Evolutionary conservation across 2,888 invertebrate genomes (phyloP).

Genomic region (Leucoma salicis): DNA sequence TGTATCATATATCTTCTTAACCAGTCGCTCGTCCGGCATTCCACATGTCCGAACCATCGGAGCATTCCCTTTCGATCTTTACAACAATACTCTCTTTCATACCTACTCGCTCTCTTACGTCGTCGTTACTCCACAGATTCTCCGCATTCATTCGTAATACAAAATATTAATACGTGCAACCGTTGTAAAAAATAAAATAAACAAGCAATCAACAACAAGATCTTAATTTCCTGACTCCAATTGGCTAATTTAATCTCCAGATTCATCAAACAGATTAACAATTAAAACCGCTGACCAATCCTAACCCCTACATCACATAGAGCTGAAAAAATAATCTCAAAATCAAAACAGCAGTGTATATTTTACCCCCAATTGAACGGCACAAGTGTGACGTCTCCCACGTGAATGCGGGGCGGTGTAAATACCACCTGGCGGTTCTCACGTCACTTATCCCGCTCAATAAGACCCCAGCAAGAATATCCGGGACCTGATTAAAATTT

Average conservation of each 20-base stretch:
- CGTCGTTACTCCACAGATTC: no score
- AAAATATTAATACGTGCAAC: background rate
- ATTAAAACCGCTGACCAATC: slow-evolving; percentile 26
- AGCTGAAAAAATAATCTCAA: slow-evolving; percentile 23
- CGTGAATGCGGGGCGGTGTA: slow-evolving; percentile 26
- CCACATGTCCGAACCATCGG: no score
- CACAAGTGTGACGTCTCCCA: slow-evolving; percentile 42
- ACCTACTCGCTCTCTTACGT: no score
- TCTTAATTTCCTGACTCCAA: slow-evolving; percentile 4
- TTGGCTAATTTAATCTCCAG: slow-evolving; percentile 7
- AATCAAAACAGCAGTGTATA: slow-evolving; percentile 37
- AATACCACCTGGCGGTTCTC: slow-evolving; percentile 44
- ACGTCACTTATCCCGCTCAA: slow-evolving; percentile 48
- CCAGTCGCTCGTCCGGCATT: no score
- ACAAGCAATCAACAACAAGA: background rate
- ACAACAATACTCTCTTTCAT: no score
- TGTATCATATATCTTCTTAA: no score
- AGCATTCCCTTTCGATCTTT: no score
- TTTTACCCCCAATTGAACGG: slow-evolving; percentile 47
- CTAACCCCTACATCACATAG: background rate
- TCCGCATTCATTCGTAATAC: no score
- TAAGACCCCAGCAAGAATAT: slow-evolving; percentile 23
- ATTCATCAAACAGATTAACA: slow-evolving; percentile 17
- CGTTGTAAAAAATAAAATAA: background rate
- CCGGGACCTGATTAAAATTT: slow-evolving; percentile 24